Evolutionary conservation across 2,797 vertebrate species (phyloP).

Genomic region (Otolemur crassicaudatus): DNA sequence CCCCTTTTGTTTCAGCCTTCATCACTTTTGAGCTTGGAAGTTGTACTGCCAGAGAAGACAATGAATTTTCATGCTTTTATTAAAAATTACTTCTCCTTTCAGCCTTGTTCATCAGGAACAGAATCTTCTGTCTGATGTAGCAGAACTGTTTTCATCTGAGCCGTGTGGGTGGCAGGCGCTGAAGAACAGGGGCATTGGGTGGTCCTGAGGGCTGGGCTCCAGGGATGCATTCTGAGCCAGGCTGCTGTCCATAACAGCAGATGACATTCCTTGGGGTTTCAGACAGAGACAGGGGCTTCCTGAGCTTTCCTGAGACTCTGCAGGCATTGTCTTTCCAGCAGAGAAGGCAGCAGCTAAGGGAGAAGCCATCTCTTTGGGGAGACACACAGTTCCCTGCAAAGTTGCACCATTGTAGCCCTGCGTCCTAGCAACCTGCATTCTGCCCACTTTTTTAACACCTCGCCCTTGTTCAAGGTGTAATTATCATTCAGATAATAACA

Average conservation of each 20-base stretch:
- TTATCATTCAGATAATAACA: not conserved
- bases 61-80: not conserved
- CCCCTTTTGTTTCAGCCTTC: not conserved
- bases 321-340: not conserved
- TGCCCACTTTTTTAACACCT: too few relatives aligned
- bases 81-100: constrained; percentile 2
- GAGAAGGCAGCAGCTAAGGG: not conserved
- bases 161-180: not conserved
- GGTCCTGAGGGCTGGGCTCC: not conserved
- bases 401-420: not conserved
- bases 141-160: not conserved
- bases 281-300: not conserved
- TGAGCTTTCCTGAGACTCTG: not conserved
- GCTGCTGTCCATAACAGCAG: not conserved
- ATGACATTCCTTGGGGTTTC: not conserved
- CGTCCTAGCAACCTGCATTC: not conserved
- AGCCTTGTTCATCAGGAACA: not conserved
- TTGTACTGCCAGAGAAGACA: not conserved
- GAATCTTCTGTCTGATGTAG: not conserved
- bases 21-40: not conserved
- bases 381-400: not conserved
- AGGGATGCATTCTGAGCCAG: not conserved
- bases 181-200: not conserved
- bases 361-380: not conserved
- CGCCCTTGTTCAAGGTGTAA: not conserved